Evolutionary conservation across 2,888 invertebrate species (phyloP).

Genomic region (Mesorhabditis sp.): DNA sequence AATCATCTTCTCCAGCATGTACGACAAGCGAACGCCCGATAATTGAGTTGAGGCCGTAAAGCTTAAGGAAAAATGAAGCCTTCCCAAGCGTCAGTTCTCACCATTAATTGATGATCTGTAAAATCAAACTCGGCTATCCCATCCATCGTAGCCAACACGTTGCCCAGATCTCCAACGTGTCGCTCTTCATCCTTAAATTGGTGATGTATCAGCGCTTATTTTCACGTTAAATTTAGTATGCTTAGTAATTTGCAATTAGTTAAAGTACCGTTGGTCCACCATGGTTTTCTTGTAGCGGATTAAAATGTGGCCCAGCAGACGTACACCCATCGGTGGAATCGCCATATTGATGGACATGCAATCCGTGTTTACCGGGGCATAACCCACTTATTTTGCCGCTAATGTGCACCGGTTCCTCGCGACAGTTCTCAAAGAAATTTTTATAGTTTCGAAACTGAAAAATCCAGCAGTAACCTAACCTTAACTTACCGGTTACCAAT

Average conservation of each 20-base stretch:
- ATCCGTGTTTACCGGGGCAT: conserved; percentile 52
- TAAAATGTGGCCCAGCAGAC: conserved; percentile 59
- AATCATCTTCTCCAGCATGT: conserved; percentile 37
- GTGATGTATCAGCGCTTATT: not conserved
- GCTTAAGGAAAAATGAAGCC: conserved; percentile 11
- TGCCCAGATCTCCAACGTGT: conserved; percentile 57
- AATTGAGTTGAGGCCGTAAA: conserved; percentile 34
- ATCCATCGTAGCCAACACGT: conserved; percentile 44
- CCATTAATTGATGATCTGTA: conserved; percentile 33
- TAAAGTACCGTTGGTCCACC: conserved; percentile 51
- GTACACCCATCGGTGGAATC: conserved; percentile 57
- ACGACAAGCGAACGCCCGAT: conserved; percentile 52
- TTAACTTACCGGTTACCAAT: no score
- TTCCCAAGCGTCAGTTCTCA: not conserved
- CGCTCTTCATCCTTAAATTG: conserved; percentile 45
- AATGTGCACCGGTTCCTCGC: conserved; percentile 36
- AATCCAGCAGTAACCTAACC: not conserved
- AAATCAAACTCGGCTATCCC: conserved; percentile 48
- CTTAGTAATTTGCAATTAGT: not conserved
- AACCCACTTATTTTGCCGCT: conserved; percentile 52
- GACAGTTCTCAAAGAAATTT: conserved; percentile 28
- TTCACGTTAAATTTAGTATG: not conserved
- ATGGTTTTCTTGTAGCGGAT: conserved; percentile 58
- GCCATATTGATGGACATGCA: conserved; percentile 56
- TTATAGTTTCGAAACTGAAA: not conserved